Percentiles rank a stretch among this genome's conserved stretches.
These are phyloP conservation scores for Lagodon rhomboides DNA, from an alignment of 2,797 vertebrate species.

Conservation along the genomic window DNA sequence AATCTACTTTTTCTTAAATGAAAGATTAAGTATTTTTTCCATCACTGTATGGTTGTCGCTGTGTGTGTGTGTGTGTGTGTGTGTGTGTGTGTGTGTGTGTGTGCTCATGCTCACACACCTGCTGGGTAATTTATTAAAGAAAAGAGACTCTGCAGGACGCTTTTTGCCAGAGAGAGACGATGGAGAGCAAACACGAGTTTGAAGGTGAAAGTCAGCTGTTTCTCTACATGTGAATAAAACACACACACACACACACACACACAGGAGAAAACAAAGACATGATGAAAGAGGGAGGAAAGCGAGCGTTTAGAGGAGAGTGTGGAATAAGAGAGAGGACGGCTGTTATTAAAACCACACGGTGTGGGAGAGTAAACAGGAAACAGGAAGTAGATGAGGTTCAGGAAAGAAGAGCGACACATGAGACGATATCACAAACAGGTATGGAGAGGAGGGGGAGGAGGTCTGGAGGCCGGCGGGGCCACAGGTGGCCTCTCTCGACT, in stretches of 20 bases:
- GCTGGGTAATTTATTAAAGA: conserved; percentile 38
- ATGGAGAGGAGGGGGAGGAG: conserved; percentile 74
- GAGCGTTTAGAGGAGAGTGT: not conserved
- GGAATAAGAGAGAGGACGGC: conserved; percentile 19
- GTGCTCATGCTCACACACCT: conserved; percentile 4
- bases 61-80: no score
- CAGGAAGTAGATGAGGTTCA: conserved; percentile 24
- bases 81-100: conserved; percentile 13
- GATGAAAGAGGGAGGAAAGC: no score
- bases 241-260: not conserved
- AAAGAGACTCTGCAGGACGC: conserved; percentile 28
- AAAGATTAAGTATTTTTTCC: no score
- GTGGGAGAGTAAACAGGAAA: conserved; percentile 26
- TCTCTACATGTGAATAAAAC: no score
- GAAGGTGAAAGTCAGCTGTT: conserved; percentile 43
- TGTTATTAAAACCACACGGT: conserved; percentile 21
- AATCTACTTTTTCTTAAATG: no score
- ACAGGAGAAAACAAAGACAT: no score
- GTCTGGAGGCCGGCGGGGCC: conserved; percentile 27
- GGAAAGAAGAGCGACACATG: conserved; percentile 15
- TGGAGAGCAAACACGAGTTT: not conserved
- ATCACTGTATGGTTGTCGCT: no score
- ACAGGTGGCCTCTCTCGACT: conserved; percentile 64
- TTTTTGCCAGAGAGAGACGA: not conserved
- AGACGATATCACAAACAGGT: conserved; percentile 26